Percentiles rank a stretch among this genome's conserved stretches.
phyloP scores from a whole-genome alignment of 2,888 invertebrate species.

The Plebejus argus region DNA sequence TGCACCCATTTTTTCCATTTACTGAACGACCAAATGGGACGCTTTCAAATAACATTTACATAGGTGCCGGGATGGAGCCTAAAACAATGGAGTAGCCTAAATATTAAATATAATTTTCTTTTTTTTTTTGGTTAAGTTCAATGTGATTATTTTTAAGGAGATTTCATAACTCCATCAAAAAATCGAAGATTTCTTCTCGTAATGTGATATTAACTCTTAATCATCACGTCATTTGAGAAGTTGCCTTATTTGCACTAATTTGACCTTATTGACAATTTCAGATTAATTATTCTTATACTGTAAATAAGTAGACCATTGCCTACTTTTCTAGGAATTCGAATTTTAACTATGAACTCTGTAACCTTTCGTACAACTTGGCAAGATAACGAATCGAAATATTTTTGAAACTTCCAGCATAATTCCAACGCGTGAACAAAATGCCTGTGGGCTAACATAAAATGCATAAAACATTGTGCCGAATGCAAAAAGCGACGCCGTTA shows the following conservation, averaged over 20 bases:
- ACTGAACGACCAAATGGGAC: slow-evolving; percentile 59
- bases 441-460: slow-evolving; percentile 56
- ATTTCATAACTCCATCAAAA: too few relatives aligned
- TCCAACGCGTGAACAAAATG: slow-evolving; percentile 59
- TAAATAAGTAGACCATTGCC: neutral
- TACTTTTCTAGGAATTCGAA: slow-evolving; percentile 14
- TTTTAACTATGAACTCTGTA: neutral
- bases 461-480: slow-evolving; percentile 51
- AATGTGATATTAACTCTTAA: too few relatives aligned
- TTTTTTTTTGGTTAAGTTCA: too few relatives aligned
- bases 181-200: too few relatives aligned
- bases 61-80: slow-evolving; percentile 31
- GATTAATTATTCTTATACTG: neutral
- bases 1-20: slow-evolving; percentile 56
- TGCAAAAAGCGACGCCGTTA: slow-evolving; percentile 53
- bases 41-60: slow-evolving; percentile 67
- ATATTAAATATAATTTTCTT: slow-evolving; percentile 7
- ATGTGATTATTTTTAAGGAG: too few relatives aligned
- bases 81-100: slow-evolving; percentile 39
- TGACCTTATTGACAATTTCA: too few relatives aligned
- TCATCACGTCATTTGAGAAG: too few relatives aligned
- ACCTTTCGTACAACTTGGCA: slow-evolving; percentile 1
- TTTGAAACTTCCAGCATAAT: slow-evolving; percentile 53
- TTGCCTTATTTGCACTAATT: too few relatives aligned
- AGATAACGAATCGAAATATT: slow-evolving; percentile 37